Percentiles rank a stretch among this genome's conserved stretches.
Conservation (phyloP, 2,797 vertebrate species). For the Pangasius macronema region DNA sequence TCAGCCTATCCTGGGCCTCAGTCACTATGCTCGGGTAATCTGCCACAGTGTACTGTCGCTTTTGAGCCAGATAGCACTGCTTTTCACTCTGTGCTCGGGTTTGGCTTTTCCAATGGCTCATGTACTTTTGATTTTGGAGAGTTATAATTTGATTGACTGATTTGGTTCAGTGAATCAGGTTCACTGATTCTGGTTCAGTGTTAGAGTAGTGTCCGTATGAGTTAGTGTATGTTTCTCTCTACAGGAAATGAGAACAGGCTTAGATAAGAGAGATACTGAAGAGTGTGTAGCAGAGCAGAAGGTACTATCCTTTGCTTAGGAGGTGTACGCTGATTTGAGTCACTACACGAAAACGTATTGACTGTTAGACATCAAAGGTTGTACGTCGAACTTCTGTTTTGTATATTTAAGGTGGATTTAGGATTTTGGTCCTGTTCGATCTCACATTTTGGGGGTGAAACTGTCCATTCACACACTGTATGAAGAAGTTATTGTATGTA, state of each 20-base stretch:
- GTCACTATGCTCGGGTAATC: background rate
- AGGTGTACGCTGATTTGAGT: constrained; percentile 39
- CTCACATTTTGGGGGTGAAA: background rate
- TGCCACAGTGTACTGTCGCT: background rate
- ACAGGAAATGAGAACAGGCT: constrained; percentile 26
- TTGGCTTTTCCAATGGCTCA: background rate
- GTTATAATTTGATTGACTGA: background rate
- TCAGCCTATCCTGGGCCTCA: background rate
- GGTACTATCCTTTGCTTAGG: constrained; percentile 4
- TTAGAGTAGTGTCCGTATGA: background rate
- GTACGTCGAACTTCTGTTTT: too few species aligned
- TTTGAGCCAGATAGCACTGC: background rate
- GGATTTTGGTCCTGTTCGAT: background rate
- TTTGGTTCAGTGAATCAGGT: background rate
- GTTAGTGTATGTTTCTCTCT: background rate
- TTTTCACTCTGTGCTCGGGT: background rate
- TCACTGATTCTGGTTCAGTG: background rate
- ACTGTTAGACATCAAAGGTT: too few species aligned
- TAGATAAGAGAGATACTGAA: constrained; percentile 20
- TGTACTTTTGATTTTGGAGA: background rate
- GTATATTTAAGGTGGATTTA: too few species aligned
- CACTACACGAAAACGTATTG: too few species aligned
- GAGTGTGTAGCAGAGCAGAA: background rate
- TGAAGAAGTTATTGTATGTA: background rate
- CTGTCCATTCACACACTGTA: background rate